phyloP scores from a whole-genome alignment of 2,888 invertebrate genomes.

The Panopea generosa region DNA sequence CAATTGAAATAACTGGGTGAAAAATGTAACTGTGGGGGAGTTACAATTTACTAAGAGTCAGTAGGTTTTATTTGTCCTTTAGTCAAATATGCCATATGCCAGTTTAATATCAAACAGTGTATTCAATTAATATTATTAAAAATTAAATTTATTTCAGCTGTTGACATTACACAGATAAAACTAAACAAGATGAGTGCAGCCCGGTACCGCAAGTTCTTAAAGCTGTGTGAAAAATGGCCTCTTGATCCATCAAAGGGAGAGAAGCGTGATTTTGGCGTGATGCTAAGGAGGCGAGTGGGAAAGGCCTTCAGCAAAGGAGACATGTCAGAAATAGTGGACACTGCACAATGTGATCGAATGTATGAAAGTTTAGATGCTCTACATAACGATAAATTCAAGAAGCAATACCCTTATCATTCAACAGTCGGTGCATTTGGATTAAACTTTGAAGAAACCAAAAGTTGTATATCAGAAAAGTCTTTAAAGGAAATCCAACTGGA shows the following conservation, averaged over 20 bases:
- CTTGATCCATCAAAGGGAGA: slow-evolving; percentile 41
- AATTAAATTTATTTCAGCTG: too few relatives aligned
- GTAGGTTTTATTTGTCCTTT: too few relatives aligned
- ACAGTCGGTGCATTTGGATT: slow-evolving; percentile 10
- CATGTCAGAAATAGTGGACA: slow-evolving; percentile 21
- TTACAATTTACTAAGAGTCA: too few relatives aligned
- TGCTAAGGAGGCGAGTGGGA: slow-evolving; percentile 30
- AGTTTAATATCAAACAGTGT: too few relatives aligned
- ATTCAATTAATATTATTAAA: too few relatives aligned
- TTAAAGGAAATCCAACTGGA: not conserved
- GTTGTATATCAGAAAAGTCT: slow-evolving; percentile 24
- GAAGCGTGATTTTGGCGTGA: slow-evolving; percentile 32
- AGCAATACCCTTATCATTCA: slow-evolving; percentile 10
- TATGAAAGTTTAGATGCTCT: slow-evolving; percentile 38
- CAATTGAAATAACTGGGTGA: too few relatives aligned
- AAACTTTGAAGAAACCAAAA: slow-evolving; percentile 11
- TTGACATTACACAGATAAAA: too few relatives aligned
- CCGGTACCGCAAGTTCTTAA: slow-evolving; percentile 38
- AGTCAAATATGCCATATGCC: too few relatives aligned
- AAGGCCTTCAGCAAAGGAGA: slow-evolving; percentile 42
- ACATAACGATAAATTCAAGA: slow-evolving; percentile 28
- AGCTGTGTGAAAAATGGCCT: slow-evolving; percentile 46
- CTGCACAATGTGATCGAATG: slow-evolving; percentile 54
- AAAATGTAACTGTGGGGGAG: too few relatives aligned
- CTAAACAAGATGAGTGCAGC: slow-evolving; percentile 31